Base-by-base conservation (phyloP, 1,140 invertebrate genomes). In the Psix sp. region DNA sequence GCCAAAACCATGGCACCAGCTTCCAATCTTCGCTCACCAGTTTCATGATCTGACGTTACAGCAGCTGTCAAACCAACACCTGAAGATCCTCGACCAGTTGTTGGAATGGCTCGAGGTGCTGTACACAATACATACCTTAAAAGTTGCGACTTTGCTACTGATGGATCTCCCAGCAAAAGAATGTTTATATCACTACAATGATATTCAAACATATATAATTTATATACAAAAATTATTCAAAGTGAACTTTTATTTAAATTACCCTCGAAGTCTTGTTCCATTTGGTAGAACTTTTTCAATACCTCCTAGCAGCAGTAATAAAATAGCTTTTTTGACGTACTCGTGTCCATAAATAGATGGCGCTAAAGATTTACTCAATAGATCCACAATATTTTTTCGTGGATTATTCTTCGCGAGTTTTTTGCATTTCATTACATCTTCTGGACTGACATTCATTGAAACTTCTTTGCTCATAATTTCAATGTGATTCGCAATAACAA, bases 1-100 rank as follows among this genome's bases (percentile, higher is more conserved):
- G 97, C 98, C 17, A 99, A 84, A n/a, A 99, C 98, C 98, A 99
- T 99, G 65, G 98, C 98, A 80, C 98, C 98, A 3, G 98, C 98
- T 89, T 99, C 98, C 14, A 99, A 83, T 52, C 96, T 91, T 63
- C 94, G 88, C 77, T 95, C 93, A 10, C 97, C 96, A 42, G 95
- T 98, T 83, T 99, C 98, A 48, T 93, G 92, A 85, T 99, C 98
- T 1, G 94, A 93, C 6, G 97, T 98, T 1, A 99, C 98, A 7
- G 98, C 98, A 21, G 98, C 98, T 5, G 98, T 99, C 13, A 99
- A 89, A 92, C 98, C 98, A 5, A 99, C 98, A 56, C 98, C 98
- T 10, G 96, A 97, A 16, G 92, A 93, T 11, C 98, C 98, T 67
- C 98, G 90, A 38, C 98, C 98, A 0, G 98, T 99, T 0, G 98